These are phyloP conservation scores for Coelopa pilipes DNA, from an alignment of 2,888 invertebrate genomes.

Conservation along the genomic window DNA sequence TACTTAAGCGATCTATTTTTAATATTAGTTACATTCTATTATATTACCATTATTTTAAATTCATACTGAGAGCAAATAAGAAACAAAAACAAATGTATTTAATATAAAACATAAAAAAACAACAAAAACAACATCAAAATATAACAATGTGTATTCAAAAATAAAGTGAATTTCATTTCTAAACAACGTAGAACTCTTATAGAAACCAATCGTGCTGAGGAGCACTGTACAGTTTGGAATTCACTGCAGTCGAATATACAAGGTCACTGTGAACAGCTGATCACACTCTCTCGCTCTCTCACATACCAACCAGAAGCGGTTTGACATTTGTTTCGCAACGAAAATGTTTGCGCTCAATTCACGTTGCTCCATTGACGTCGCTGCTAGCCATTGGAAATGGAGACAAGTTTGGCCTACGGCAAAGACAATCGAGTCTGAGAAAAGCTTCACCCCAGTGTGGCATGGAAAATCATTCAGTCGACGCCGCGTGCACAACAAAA, in stretches of 20 bases:
- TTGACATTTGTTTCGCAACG: constrained; percentile 9
- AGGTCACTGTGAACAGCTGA: constrained; percentile 23
- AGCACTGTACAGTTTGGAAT: constrained; percentile 2
- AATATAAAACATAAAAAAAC: constrained; percentile 3
- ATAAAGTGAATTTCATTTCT: not conserved
- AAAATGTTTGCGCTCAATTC: constrained; percentile 8
- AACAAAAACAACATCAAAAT: constrained; percentile 8
- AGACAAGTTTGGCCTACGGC: constrained; percentile 9
- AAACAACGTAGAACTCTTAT: not conserved
- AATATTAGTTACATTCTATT: constrained; percentile 29
- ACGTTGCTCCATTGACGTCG: too few relatives aligned
- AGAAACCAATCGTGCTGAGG: not conserved
- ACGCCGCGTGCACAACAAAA: too few relatives aligned
- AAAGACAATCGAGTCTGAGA: not conserved
- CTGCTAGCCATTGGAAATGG: constrained; percentile 8
- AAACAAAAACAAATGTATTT: constrained; percentile 17
- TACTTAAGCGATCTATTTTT: constrained; percentile 31
- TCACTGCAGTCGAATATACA: not conserved
- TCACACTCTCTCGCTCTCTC: too few relatives aligned
- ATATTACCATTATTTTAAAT: constrained; percentile 13
- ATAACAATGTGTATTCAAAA: not conserved
- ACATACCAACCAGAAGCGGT: not conserved
- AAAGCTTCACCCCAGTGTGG: not conserved
- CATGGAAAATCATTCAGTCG: too few relatives aligned
- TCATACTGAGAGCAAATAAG: constrained; percentile 23